These are phyloP conservation scores for Oophaga pumilio DNA, from an alignment of 2,113 vertebrate species.

Conservation along the genomic window DNA sequence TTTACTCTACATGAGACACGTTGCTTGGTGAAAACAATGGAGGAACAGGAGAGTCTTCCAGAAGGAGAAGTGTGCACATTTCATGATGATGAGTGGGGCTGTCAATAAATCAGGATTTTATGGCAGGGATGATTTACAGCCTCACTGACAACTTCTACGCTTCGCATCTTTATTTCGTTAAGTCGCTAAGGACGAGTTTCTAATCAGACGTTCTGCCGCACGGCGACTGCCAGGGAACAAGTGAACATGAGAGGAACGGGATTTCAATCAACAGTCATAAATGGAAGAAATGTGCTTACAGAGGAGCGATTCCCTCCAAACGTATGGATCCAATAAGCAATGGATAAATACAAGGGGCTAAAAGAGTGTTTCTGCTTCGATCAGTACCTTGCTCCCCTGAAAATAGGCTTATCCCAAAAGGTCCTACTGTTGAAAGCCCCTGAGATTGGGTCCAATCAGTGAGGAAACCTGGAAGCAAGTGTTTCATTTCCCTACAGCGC, in stretches of 20 bases:
- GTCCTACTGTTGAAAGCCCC: background rate
- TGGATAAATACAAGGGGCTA: background rate
- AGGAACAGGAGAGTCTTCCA: background rate
- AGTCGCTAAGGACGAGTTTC: background rate
- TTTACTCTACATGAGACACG: background rate
- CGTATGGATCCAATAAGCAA: background rate
- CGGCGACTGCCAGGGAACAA: background rate
- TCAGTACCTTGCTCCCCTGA: background rate
- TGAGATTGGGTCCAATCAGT: background rate
- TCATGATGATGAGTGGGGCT: background rate
- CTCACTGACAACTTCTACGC: background rate
- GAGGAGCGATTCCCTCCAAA: background rate
- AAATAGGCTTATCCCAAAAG: no score
- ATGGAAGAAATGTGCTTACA: background rate
- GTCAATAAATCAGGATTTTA: background rate
- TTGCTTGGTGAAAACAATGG: background rate
- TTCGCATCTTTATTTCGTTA: background rate
- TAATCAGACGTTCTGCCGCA: background rate
- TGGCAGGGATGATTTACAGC: background rate
- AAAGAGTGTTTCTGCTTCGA: background rate
- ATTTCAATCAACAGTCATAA: background rate
- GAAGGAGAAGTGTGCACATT: background rate
- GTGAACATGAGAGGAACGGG: background rate
- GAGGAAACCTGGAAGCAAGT: background rate
- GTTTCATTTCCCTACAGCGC: background rate